phyloP scores from a whole-genome alignment of 1,140 invertebrate genomes.

The Euura saliciscinereae region DNA sequence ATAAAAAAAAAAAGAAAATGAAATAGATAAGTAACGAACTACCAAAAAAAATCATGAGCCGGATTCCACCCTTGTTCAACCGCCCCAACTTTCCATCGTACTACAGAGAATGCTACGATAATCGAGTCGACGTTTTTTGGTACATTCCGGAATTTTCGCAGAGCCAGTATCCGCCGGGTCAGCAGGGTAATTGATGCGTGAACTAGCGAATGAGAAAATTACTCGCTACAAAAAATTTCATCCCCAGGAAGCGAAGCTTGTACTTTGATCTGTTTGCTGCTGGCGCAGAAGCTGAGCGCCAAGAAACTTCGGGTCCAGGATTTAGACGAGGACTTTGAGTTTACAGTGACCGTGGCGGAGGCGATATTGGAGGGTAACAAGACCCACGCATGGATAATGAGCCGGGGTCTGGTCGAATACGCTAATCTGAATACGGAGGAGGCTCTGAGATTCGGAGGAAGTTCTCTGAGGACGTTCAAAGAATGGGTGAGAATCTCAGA shows the following conservation, averaged over 20 bases:
- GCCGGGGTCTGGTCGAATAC: conserved; percentile 43
- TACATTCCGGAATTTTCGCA: conserved; percentile 51
- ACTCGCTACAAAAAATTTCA: background rate
- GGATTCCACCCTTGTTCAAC: conserved; percentile 36
- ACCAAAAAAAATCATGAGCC: conserved; percentile 38
- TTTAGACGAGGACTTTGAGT: conserved; percentile 34
- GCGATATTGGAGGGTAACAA: conserved; percentile 52
- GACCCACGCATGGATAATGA: conserved; percentile 44
- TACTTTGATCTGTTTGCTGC: conserved; percentile 54
- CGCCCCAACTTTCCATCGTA: conserved; percentile 40
- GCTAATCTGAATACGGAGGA: conserved; percentile 51
- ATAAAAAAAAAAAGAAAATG: conserved; percentile 12
- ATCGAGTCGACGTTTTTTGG: conserved; percentile 44
- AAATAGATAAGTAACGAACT: background rate
- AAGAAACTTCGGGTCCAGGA: conserved; percentile 34
- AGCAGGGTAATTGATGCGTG: conserved; percentile 41
- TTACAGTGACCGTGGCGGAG: conserved; percentile 47
- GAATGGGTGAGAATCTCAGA: conserved; percentile 50
- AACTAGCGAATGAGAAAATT: background rate
- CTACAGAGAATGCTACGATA: conserved; percentile 35
- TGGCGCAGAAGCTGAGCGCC: conserved; percentile 48
- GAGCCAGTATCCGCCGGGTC: conserved; percentile 55
- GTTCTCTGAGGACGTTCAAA: conserved; percentile 41
- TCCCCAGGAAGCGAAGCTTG: conserved; percentile 48
- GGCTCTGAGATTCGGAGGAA: conserved; percentile 46